These are phyloP conservation scores for Pterocles gutturalis DNA, from an alignment of 2,113 vertebrate genomes.

Conservation along the genomic window DNA sequence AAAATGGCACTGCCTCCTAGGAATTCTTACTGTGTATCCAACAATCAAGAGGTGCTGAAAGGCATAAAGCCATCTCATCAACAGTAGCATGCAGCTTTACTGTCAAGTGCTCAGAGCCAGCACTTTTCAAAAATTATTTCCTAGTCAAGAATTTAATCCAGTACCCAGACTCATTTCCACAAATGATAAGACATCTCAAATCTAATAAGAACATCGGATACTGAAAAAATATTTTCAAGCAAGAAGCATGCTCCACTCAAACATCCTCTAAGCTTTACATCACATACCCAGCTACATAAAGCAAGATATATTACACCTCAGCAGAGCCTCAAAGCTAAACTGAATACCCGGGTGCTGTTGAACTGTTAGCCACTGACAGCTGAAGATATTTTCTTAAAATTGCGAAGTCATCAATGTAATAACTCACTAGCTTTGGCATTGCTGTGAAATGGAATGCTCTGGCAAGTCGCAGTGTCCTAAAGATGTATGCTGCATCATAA, in stretches of 20 bases:
- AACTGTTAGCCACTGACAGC: neutral
- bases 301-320: neutral
- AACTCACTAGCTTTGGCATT: constrained; percentile 87
- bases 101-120: neutral
- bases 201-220: neutral
- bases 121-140: neutral
- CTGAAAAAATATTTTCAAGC: neutral
- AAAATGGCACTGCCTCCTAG: neutral
- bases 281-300: neutral
- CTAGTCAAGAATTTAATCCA: neutral
- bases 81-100: neutral
- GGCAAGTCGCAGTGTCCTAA: constrained; percentile 79
- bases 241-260: neutral
- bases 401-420: neutral
- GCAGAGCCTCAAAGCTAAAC: neutral
- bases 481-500: constrained; percentile 85
- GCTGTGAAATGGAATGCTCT: constrained; percentile 91
- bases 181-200: neutral
- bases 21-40: neutral
- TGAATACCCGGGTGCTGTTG: rapidly evolving
- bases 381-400: neutral
- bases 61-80: neutral
- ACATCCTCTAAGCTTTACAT: neutral
- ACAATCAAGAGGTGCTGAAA: neutral
- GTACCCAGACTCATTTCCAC: neutral